phyloP scores from a whole-genome alignment of 2,888 invertebrate species.

The Dichetophora obliterata region DNA sequence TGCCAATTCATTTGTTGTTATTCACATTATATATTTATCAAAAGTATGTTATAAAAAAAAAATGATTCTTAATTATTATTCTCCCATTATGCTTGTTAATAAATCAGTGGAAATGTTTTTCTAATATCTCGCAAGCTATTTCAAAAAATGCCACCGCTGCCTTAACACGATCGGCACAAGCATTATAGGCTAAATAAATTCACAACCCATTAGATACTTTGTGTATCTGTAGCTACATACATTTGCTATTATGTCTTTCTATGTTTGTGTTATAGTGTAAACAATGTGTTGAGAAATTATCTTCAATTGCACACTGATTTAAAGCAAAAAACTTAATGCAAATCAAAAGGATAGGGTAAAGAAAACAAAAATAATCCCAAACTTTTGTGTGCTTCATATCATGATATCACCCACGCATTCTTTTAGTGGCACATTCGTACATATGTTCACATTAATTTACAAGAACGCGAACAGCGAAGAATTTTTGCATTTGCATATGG shows the following conservation, averaged over 20 bases:
- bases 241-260: background rate
- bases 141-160: background rate
- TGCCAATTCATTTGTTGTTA: no score
- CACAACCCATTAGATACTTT: background rate
- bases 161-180: slow-evolving; percentile 12
- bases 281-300: background rate
- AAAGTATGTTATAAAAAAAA: no score
- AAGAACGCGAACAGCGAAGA: background rate
- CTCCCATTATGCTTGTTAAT: background rate
- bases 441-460: background rate
- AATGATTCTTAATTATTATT: no score
- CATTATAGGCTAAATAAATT: background rate
- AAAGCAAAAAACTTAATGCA: background rate
- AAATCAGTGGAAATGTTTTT: background rate
- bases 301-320: slow-evolving; percentile 18
- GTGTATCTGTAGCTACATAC: background rate
- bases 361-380: background rate
- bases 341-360: background rate
- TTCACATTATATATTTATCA: no score
- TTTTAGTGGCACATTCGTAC: background rate
- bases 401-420: slow-evolving; percentile 8
- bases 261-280: background rate
- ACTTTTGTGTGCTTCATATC: background rate
- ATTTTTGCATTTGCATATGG: background rate
- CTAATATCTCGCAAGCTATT: background rate